phyloP scores from a whole-genome alignment of 2,797 vertebrate genomes.

The Lophura swinhoii region DNA sequence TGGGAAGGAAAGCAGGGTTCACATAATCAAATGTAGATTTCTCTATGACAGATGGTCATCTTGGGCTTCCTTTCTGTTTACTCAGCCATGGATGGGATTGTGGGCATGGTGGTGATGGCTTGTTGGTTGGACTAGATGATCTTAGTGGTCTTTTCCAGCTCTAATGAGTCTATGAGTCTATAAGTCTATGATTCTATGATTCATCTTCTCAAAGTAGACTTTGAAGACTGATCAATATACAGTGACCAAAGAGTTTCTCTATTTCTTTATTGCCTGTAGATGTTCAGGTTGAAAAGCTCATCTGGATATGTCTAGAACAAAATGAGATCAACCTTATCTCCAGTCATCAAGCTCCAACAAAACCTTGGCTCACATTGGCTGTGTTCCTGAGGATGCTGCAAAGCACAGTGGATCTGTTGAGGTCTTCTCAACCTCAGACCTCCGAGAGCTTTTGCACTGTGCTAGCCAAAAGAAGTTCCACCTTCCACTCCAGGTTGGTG shows the following conservation, averaged over 20 bases:
- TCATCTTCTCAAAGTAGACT: background rate
- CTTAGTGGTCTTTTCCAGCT: too few species aligned
- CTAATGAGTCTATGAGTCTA: too few species aligned
- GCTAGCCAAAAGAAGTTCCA: background rate
- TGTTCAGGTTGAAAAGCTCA: background rate
- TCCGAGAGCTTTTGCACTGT: background rate
- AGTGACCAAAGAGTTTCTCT: background rate
- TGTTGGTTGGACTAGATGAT: too few species aligned
- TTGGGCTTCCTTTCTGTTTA: background rate
- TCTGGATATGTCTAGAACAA: background rate
- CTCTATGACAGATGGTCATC: background rate
- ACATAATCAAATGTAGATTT: background rate
- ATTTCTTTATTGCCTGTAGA: background rate
- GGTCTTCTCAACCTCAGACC: background rate
- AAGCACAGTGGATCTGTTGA: background rate
- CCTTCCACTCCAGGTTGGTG: background rate
- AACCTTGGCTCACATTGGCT: rapidly evolving
- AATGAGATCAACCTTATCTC: background rate
- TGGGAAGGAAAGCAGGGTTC: background rate
- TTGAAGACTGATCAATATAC: background rate
- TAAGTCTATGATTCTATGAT: background rate
- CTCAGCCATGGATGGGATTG: background rate
- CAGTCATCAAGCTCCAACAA: background rate
- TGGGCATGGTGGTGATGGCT: too few species aligned
- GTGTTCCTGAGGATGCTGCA: background rate